Evolutionary conservation across 2,888 invertebrate species (phyloP).

Genomic region (Aplocera efformata): DNA sequence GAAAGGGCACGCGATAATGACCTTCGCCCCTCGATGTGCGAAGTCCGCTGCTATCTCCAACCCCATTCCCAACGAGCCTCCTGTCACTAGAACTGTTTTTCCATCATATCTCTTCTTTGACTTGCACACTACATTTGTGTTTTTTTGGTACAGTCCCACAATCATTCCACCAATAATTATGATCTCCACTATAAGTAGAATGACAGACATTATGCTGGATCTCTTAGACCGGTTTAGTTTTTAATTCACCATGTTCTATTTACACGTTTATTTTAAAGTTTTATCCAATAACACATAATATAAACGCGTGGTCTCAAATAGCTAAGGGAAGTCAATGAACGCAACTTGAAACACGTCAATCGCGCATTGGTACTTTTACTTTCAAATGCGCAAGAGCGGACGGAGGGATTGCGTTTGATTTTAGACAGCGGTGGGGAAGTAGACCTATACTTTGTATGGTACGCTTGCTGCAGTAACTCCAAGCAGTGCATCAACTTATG

Average conservation of each 20-base stretch:
- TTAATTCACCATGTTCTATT: constrained; percentile 4
- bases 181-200: constrained; percentile 41
- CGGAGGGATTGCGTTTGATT: constrained; percentile 26
- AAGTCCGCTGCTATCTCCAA: constrained; percentile 63
- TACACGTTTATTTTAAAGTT: background rate
- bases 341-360: constrained; percentile 18
- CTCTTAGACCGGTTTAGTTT: background rate
- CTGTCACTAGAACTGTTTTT: constrained; percentile 61
- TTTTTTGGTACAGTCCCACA: constrained; percentile 63
- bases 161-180: constrained; percentile 43
- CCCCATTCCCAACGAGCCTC: constrained; percentile 68
- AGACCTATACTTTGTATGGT: background rate
- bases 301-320: constrained; percentile 21
- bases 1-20: constrained; percentile 67
- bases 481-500: too few relatives aligned
- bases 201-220: constrained; percentile 37
- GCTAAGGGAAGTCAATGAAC: constrained; percentile 31
- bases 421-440: constrained; percentile 14
- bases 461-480: too few relatives aligned
- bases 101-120: constrained; percentile 61
- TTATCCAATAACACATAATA: background rate
- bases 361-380: constrained; percentile 34
- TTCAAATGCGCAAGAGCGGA: constrained; percentile 37
- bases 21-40: constrained; percentile 61
- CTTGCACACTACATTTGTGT: constrained; percentile 62